phyloP scores from a whole-genome alignment of 2,113 vertebrate genomes.

The Clarias gariepinus region DNA sequence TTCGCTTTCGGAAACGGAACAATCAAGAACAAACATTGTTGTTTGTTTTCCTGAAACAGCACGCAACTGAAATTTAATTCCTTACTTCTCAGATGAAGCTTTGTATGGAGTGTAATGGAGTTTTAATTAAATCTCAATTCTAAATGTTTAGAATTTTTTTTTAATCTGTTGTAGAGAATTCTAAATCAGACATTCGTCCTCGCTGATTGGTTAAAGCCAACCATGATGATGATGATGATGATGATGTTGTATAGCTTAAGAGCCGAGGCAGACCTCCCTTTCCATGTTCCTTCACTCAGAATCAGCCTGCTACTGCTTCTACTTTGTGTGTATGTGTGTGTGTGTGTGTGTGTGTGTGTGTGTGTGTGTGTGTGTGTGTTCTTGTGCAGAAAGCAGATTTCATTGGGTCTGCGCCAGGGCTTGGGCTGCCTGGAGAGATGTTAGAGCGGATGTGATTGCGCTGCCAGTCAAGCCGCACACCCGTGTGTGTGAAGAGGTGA shows the following conservation, averaged over 20 bases:
- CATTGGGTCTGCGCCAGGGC: conserved; percentile 20
- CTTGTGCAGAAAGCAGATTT: not conserved
- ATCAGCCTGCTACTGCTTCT: not conserved
- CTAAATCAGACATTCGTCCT: conserved; percentile 59
- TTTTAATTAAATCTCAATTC: not conserved
- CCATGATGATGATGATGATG: not conserved
- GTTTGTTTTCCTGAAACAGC: not conserved
- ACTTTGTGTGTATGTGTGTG: not conserved
- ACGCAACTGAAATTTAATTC: not conserved
- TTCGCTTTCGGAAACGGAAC: not conserved
- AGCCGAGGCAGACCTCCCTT: conserved; percentile 51
- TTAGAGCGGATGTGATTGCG: conserved; percentile 51
- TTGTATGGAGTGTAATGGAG: not conserved
- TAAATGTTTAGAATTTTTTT: no score
- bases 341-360: no score
- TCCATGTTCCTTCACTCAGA: not conserved
- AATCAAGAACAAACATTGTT: not conserved
- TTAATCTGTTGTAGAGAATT: conserved; percentile 56
- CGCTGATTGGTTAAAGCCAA: not conserved
- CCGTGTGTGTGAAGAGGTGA: conserved; percentile 53
- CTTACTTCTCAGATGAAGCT: not conserved
- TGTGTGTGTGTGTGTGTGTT: not conserved
- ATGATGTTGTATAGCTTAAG: conserved; percentile 53
- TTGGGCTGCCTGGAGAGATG: conserved; percentile 38
- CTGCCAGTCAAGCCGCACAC: conserved; percentile 41